Conservation (phyloP, 2,888 invertebrate genomes). For the Thelaira solivaga region DNA sequence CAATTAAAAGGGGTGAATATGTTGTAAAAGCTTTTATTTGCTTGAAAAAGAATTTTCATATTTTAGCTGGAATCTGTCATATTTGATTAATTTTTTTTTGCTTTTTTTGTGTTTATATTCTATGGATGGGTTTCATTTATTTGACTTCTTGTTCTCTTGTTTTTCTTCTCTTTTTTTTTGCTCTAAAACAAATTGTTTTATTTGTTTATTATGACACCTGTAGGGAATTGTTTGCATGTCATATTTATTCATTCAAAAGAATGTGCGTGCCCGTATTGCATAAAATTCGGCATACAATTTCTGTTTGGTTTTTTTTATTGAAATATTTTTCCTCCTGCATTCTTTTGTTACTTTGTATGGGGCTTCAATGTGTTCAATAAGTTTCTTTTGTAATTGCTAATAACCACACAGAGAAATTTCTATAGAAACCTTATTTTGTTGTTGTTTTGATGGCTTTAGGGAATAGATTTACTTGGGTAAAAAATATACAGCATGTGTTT, state of each 20-base stretch:
- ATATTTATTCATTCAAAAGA: constrained; percentile 13
- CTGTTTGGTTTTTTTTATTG: neutral
- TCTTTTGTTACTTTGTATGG: neutral
- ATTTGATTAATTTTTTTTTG: neutral
- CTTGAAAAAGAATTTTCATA: neutral
- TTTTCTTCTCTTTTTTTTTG: neutral
- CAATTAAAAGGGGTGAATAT: too few relatives aligned
- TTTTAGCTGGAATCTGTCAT: neutral
- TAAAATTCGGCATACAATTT: neutral
- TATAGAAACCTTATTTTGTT: constrained; percentile 25
- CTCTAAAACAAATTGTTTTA: constrained; percentile 48
- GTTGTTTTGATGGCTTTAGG: constrained; percentile 1
- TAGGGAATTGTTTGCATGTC: constrained; percentile 51
- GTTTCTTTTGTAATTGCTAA: constrained; percentile 38
- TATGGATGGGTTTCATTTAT: too few relatives aligned
- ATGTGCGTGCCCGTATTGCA: neutral
- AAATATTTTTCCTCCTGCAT: neutral
- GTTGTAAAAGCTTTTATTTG: neutral
- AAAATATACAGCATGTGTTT: too few relatives aligned
- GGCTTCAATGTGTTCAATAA: neutral
- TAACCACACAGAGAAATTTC: neutral
- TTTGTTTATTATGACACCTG: constrained; percentile 59
- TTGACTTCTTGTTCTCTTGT: constrained; percentile 1
- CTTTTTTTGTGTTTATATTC: too few relatives aligned
- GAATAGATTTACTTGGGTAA: too few relatives aligned